Evolutionary conservation across 2,888 invertebrate species (phyloP).

Genomic region (Eilema griseolum): DNA sequence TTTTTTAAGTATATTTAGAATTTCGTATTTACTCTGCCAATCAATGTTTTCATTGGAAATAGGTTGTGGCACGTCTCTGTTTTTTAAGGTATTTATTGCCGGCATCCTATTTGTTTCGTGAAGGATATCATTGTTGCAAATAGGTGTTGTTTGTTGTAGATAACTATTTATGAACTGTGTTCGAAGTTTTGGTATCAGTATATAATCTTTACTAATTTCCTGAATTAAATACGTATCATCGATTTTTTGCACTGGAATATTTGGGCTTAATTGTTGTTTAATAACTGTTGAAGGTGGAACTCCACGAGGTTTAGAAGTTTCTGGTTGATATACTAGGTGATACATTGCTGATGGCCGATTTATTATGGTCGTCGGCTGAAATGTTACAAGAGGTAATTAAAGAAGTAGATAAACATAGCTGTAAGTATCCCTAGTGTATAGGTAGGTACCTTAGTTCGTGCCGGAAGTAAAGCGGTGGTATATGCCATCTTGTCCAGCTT

Average conservation of each 20-base stretch:
- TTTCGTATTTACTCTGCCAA: slow-evolving; percentile 82
- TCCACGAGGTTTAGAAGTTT: slow-evolving; percentile 20
- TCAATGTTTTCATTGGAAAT: slow-evolving; percentile 59
- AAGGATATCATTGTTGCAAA: slow-evolving; percentile 17
- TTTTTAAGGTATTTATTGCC: slow-evolving; percentile 4
- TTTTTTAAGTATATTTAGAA: slow-evolving; percentile 73
- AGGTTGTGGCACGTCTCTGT: slow-evolving; percentile 17
- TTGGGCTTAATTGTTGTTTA: slow-evolving; percentile 39
- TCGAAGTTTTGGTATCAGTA: slow-evolving; percentile 75
- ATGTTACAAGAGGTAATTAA: slow-evolving; percentile 8
- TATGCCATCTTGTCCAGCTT: slow-evolving; percentile 79
- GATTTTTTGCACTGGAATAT: slow-evolving; percentile 42
- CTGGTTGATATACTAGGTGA: slow-evolving; percentile 23
- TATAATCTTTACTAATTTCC: slow-evolving; percentile 78
- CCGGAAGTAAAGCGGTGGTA: slow-evolving; percentile 60
- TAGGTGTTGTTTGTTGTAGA: slow-evolving; percentile 32
- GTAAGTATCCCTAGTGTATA: neutral
- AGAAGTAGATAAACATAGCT: neutral
- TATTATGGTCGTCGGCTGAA: slow-evolving; percentile 33
- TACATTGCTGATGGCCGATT: slow-evolving; percentile 17
- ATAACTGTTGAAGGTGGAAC: slow-evolving; percentile 30
- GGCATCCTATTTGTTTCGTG: slow-evolving; percentile 17
- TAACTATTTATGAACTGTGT: slow-evolving; percentile 45
- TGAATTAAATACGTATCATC: slow-evolving; percentile 65
- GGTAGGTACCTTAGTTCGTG: slow-evolving; percentile 59